Conservation (phyloP, 1,140 invertebrate genomes). For the Monochamus saltuarius region DNA sequence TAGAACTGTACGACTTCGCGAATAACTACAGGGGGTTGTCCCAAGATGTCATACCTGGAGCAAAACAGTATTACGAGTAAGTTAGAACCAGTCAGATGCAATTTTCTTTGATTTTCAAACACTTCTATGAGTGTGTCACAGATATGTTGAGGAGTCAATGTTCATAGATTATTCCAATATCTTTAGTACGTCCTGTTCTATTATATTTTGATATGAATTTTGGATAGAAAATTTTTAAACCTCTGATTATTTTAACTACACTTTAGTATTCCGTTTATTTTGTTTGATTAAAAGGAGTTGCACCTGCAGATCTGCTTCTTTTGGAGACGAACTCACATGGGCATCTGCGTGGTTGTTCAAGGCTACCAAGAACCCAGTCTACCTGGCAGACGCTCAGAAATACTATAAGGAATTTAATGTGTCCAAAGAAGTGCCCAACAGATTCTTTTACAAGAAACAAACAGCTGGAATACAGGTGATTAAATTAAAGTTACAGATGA, state of each 20-base stretch:
- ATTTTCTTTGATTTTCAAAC: too few species aligned
- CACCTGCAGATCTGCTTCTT: constrained; percentile 55
- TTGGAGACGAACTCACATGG: constrained; percentile 65
- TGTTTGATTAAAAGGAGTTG: constrained; percentile 1
- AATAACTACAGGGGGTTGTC: constrained; percentile 59
- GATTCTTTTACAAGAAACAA: constrained; percentile 65
- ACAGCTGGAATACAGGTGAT: constrained; percentile 56
- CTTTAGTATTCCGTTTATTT: constrained; percentile 1
- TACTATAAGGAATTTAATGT: constrained; percentile 58
- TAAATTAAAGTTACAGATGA: too few species aligned
- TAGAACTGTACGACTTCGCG: constrained; percentile 63
- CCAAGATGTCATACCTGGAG: constrained; percentile 59
- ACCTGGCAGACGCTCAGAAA: constrained; percentile 57
- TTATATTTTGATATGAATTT: too few species aligned
- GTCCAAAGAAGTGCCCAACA: constrained; percentile 52
- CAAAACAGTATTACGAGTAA: constrained; percentile 60
- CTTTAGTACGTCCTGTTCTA: too few species aligned
- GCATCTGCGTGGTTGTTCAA: constrained; percentile 64
- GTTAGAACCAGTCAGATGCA: too few species aligned
- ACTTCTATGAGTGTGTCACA: too few species aligned
- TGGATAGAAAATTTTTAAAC: too few species aligned
- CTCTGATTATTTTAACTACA: neutral
- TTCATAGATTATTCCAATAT: too few species aligned
- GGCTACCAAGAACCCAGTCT: constrained; percentile 58
- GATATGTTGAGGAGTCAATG: too few species aligned